Conservation (phyloP, 2,888 invertebrate genomes). For the Antitype chi region DNA sequence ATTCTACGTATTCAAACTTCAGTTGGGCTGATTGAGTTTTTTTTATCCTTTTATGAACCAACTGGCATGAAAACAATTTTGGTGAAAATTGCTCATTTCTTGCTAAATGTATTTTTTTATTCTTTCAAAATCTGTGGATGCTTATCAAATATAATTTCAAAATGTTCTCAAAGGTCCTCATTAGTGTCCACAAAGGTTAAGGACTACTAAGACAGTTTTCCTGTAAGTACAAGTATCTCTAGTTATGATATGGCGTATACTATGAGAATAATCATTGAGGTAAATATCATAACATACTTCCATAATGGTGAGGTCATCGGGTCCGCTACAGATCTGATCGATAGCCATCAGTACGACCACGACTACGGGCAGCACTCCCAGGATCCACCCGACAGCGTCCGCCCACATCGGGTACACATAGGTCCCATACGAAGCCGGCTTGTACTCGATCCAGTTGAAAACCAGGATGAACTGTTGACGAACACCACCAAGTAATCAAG, state of each 20-base stretch:
- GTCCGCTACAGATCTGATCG: conserved; percentile 90
- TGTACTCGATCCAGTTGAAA: conserved; percentile 95
- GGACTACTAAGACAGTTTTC: too few species aligned
- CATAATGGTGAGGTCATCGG: conserved; percentile 89
- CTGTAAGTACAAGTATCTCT: not conserved
- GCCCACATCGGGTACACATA: conserved; percentile 96
- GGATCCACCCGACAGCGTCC: conserved; percentile 93
- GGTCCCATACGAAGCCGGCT: conserved; percentile 93
- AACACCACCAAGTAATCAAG: conserved; percentile 15
- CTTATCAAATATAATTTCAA: not conserved
- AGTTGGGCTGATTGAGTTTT: not conserved
- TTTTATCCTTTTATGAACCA: not conserved
- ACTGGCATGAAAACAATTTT: not conserved
- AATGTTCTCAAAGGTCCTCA: too few species aligned
- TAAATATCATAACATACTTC: conserved; percentile 76
- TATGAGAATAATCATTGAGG: not conserved
- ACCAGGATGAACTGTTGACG: conserved; percentile 92
- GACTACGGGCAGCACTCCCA: conserved; percentile 93
- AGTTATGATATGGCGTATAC: not conserved
- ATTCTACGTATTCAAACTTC: not conserved
- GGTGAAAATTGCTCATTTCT: not conserved
- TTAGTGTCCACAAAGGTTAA: not conserved
- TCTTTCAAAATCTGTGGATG: not conserved
- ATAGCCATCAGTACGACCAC: conserved; percentile 92
- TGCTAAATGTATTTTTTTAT: not conserved